Conservation (phyloP, 1,140 invertebrate genomes). For the Hypsibius dujardini region DNA sequence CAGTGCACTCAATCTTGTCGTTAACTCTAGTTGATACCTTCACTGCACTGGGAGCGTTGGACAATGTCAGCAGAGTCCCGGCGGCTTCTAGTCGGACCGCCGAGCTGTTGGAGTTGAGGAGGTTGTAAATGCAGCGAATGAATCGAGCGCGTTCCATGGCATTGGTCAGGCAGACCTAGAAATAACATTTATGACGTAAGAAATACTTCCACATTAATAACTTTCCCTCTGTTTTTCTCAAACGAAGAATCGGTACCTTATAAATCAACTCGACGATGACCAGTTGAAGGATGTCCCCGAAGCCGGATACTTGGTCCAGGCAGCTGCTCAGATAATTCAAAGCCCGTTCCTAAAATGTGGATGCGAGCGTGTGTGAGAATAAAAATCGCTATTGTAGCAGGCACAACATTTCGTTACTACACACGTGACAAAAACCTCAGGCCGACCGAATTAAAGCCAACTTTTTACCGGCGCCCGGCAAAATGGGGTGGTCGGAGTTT, state of each 20-base stretch:
- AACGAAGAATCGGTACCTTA: slow-evolving; percentile 48
- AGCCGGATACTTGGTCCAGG: slow-evolving; percentile 70
- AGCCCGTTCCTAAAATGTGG: slow-evolving; percentile 53
- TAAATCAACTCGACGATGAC: slow-evolving; percentile 98
- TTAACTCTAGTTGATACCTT: slow-evolving; percentile 41
- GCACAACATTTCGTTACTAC: too few relatives aligned
- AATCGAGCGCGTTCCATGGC: slow-evolving; percentile 87
- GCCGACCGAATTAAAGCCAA: too few relatives aligned
- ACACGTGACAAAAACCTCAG: too few relatives aligned
- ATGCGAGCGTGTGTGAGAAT: too few relatives aligned
- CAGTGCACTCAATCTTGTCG: too few relatives aligned
- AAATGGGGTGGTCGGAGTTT: too few relatives aligned
- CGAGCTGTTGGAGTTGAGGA: slow-evolving; percentile 83
- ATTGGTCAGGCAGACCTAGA: slow-evolving; percentile 80
- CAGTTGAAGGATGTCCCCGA: slow-evolving; percentile 92
- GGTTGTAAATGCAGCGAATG: slow-evolving; percentile 93
- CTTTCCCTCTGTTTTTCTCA: slow-evolving; percentile 14
- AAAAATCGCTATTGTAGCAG: too few relatives aligned
- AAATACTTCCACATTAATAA: slow-evolving; percentile 3
- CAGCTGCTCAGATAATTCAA: slow-evolving; percentile 78
- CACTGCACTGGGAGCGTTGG: slow-evolving; percentile 83
- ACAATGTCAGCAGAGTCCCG: slow-evolving; percentile 96
- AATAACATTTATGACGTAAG: slow-evolving; percentile 17
- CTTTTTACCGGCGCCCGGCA: too few relatives aligned
- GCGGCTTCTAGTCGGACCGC: slow-evolving; percentile 96